These are phyloP conservation scores for Reinhardtius hippoglossoides DNA, from an alignment of 2,113 vertebrate genomes.

Conservation along the genomic window DNA sequence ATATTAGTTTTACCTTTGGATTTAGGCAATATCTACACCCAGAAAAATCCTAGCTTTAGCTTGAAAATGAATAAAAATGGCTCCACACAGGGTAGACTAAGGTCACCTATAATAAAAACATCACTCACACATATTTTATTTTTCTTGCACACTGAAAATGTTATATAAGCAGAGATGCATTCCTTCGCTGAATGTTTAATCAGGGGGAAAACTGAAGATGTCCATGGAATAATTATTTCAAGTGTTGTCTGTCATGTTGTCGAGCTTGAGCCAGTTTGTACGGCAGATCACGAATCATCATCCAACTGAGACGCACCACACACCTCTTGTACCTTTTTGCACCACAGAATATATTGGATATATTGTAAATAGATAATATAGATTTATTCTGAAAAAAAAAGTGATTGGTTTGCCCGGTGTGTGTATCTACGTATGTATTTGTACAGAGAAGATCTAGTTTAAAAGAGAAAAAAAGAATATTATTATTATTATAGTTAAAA, in stretches of 20 bases:
- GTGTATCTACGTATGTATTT: slow-evolving; percentile 79
- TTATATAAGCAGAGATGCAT: slow-evolving; percentile 54
- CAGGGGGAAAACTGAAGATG: slow-evolving; percentile 55
- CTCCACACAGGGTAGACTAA: slow-evolving; percentile 55
- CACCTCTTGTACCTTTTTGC: slow-evolving; percentile 72
- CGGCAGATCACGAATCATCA: slow-evolving; percentile 53
- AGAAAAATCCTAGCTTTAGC: slow-evolving; percentile 36
- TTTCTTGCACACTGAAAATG: slow-evolving; percentile 46
- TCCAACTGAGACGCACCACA: slow-evolving; percentile 55
- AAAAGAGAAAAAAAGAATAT: slow-evolving; percentile 71
- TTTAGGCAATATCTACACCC: slow-evolving; percentile 46
- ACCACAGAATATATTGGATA: slow-evolving; percentile 78
- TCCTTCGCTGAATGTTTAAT: slow-evolving; percentile 64
- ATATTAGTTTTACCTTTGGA: slow-evolving; percentile 47
- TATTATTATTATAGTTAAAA: slow-evolving; percentile 51
- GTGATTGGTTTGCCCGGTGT: slow-evolving; percentile 72
- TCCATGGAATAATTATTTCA: slow-evolving; percentile 50
- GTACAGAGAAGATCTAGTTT: slow-evolving; percentile 83
- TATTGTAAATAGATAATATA: slow-evolving; percentile 79
- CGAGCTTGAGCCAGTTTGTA: slow-evolving; percentile 59
- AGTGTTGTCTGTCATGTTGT: slow-evolving; percentile 40
- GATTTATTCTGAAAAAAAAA: slow-evolving; percentile 78
- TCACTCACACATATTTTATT: slow-evolving; percentile 39
- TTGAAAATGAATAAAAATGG: slow-evolving; percentile 33
- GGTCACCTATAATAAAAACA: slow-evolving; percentile 36